Percentiles rank a stretch among this genome's conserved stretches.
phyloP scores from a whole-genome alignment of 2,113 vertebrate species.

The Oncorhynchus clarkii region DNA sequence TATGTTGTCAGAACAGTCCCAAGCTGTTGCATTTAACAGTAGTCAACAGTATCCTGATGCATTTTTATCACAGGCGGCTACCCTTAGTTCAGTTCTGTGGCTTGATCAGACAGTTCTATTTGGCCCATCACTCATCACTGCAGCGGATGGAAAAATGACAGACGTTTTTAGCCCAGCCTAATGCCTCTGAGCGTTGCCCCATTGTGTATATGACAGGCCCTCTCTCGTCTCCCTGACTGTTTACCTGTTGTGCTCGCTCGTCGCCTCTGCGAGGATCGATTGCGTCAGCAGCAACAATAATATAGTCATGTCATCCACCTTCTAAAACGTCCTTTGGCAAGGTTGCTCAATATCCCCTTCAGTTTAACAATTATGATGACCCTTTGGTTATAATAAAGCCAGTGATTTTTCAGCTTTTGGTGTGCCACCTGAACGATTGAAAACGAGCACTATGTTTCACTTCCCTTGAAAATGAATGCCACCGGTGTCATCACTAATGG shows the following conservation, averaged over 20 bases:
- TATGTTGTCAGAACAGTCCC: no score
- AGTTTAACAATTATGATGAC: no score
- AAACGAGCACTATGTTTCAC: no score
- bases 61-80: no score
- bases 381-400: no score
- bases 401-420: no score
- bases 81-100: no score
- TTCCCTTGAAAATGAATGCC: neutral
- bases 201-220: constrained; percentile 22
- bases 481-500: neutral
- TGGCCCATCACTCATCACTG: constrained; percentile 7
- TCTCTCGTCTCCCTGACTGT: constrained; percentile 12
- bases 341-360: no score
- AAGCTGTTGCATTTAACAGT: no score
- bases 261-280: constrained; percentile 20
- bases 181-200: constrained; percentile 1
- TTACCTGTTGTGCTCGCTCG: constrained; percentile 9
- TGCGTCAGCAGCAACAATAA: constrained; percentile 10
- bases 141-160: constrained; percentile 2
- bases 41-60: no score
- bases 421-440: no score
- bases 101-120: neutral
- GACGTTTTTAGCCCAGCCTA: neutral
- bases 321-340: neutral
- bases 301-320: neutral